Evolutionary conservation across 2,113 vertebrate species (phyloP).

Genomic region (Mola mola): DNA sequence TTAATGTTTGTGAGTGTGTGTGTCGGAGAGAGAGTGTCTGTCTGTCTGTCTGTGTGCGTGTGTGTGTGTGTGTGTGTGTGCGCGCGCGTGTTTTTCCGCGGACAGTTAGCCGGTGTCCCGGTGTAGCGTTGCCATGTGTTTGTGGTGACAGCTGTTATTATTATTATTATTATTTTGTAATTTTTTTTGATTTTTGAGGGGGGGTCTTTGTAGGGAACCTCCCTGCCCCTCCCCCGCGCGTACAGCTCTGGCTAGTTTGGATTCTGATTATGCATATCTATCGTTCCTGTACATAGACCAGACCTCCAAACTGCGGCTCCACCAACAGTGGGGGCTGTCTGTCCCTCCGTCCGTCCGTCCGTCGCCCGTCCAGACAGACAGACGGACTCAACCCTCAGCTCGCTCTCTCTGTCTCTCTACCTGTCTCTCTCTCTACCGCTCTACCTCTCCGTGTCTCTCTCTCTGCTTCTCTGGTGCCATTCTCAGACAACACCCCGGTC

Average conservation of each 20-base stretch:
- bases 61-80: constrained; percentile 41
- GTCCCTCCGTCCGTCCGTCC: constrained; percentile 40
- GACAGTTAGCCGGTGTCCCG: constrained; percentile 58
- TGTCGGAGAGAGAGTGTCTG: constrained; percentile 11
- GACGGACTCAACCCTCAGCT: neutral
- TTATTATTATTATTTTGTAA: too few species aligned
- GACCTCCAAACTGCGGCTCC: constrained; percentile 24
- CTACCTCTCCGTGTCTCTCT: constrained; percentile 16
- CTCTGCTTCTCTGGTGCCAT: constrained; percentile 72
- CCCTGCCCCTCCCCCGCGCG: neutral
- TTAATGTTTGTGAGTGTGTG: constrained; percentile 38
- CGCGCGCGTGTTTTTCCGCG: constrained; percentile 34
- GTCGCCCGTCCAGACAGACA: constrained; percentile 17
- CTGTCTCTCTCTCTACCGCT: constrained; percentile 7
- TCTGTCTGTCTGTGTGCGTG: constrained; percentile 16
- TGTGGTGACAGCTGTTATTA: constrained; percentile 50
- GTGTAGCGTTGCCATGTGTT: constrained; percentile 71
- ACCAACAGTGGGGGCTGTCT: constrained; percentile 7
- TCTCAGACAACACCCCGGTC: constrained; percentile 74
- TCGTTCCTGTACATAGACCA: constrained; percentile 66
- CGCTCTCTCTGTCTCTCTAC: neutral
- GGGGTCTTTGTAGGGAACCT: constrained; percentile 32
- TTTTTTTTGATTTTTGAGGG: neutral
- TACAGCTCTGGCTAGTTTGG: constrained; percentile 45
- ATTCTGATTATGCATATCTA: constrained; percentile 65